Evolutionary conservation across 2,113 vertebrate species (phyloP), one percentile per base, ranked within the genome.

Genomic region (Polyodon spathula): DNA sequence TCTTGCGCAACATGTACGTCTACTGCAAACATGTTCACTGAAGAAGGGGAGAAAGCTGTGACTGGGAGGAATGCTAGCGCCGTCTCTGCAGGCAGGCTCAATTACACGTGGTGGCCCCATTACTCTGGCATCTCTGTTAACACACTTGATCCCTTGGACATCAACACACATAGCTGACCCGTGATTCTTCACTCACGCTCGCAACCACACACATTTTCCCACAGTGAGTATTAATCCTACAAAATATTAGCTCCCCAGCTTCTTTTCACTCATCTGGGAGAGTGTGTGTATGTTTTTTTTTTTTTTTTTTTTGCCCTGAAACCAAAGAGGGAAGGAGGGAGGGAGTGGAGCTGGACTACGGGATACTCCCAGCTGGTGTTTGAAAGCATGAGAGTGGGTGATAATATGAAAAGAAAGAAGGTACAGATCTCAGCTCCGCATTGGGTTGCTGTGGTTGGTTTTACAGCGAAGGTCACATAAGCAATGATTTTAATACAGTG

Each of bases 71-170:
- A 27, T 27, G 27, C 27, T 27, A 27, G 27, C 3, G 27, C 27
- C 27, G 27, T 27, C 27, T 1, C 3, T 27, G 27, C 48, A n/a
- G 14, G 48, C 48, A 50, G 48, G 48, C 48, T 50, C 6, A 50
- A n/a, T 50, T 50, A 50, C 48, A 50, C 48, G 9, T 6, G 11
- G 17, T 6, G 53, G 53, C 16, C 10, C 63, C 72, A 51, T 78
- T 72, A 73, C 76, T 65, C 66, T 59, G 65, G 40, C 65, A 46
- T 67, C 71, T 78, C 73, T 66, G 78, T 78, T 76, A 73, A 71
- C 78, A 78, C 69, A 66, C 66, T 69, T 53, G 60, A 76, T 73
- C 74, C 77, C 67, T 44, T 61, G 73, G 69, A 57, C 69, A 73
- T 75, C 69, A 73, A 72, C 76, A 72, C 71, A 73, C 67, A 27